Conservation (phyloP, 2,797 vertebrate species). For the Coregonus sp. region DNA sequence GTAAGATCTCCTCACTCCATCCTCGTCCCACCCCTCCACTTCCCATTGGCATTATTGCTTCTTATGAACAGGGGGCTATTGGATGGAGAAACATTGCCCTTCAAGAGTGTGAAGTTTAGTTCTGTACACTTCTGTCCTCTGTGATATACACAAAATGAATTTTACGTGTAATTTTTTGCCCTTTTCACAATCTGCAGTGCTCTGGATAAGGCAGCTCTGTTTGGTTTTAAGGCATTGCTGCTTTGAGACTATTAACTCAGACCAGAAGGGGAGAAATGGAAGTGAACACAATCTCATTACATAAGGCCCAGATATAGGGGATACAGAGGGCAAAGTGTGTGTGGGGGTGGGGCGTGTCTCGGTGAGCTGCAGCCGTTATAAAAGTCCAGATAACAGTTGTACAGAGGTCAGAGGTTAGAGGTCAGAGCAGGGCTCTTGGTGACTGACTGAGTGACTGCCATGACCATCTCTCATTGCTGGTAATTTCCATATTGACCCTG, state of each 20-base stretch:
- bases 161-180: conserved; percentile 39
- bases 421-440: conserved; percentile 64
- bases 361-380: conserved; percentile 75
- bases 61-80: conserved; percentile 61
- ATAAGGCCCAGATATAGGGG: conserved; percentile 8
- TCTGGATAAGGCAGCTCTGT: conserved; percentile 76
- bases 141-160: conserved; percentile 42
- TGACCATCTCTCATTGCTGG: conserved; percentile 88
- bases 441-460: conserved; percentile 45
- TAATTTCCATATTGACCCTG: conserved; percentile 99
- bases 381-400: conserved; percentile 64
- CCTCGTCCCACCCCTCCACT: conserved; percentile 45
- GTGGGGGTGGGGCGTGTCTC: conserved; percentile 61
- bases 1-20: conserved; percentile 48
- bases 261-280: conserved; percentile 46
- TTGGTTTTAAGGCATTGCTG: conserved; percentile 77
- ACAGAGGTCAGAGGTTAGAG: conserved; percentile 64
- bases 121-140: conserved; percentile 58
- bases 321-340: not conserved
- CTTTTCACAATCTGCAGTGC: conserved; percentile 74
- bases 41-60: conserved; percentile 82
- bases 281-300: conserved; percentile 46
- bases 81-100: conserved; percentile 56
- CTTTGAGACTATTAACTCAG: conserved; percentile 68
- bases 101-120: conserved; percentile 40